Conservation (phyloP, 2,797 vertebrate species). For the Hypotaenidia philippensis region DNA sequence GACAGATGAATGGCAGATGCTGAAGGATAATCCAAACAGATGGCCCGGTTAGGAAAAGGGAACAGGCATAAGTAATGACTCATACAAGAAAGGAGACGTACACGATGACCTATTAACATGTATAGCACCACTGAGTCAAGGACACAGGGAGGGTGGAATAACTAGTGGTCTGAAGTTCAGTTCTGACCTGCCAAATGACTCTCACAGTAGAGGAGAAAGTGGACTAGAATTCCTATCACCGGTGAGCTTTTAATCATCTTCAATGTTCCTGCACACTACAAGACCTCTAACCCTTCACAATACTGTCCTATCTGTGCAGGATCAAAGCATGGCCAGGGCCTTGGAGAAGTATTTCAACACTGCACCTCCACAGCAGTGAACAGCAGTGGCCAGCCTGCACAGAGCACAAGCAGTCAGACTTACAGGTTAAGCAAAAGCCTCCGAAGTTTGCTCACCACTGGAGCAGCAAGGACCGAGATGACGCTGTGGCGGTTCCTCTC, state of each 20-base stretch:
- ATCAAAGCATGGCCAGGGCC: neutral
- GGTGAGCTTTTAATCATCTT: neutral
- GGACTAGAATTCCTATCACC: neutral
- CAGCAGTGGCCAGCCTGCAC: neutral
- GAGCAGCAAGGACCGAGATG: neutral
- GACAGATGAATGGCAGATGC: neutral
- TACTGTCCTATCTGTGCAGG: neutral
- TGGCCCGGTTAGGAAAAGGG: neutral
- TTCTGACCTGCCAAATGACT: neutral
- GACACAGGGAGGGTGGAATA: neutral
- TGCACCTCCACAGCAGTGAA: neutral
- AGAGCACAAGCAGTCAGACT: neutral
- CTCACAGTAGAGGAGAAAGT: neutral
- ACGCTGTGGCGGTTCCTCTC: neutral
- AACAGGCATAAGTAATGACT: slow-evolving; percentile 34
- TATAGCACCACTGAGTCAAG: neutral
- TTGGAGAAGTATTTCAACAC: neutral
- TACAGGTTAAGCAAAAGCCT: neutral
- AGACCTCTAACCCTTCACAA: neutral
- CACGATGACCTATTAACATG: neutral
- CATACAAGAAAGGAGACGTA: neutral
- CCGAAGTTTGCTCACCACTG: neutral
- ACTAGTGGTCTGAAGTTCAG: neutral
- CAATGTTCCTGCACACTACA: neutral
- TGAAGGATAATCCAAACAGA: slow-evolving; percentile 24